Evolutionary conservation across 2,113 vertebrate species (phyloP), one percentile per base, ranked within the genome.

Genomic region (Xerus inauris): DNA sequence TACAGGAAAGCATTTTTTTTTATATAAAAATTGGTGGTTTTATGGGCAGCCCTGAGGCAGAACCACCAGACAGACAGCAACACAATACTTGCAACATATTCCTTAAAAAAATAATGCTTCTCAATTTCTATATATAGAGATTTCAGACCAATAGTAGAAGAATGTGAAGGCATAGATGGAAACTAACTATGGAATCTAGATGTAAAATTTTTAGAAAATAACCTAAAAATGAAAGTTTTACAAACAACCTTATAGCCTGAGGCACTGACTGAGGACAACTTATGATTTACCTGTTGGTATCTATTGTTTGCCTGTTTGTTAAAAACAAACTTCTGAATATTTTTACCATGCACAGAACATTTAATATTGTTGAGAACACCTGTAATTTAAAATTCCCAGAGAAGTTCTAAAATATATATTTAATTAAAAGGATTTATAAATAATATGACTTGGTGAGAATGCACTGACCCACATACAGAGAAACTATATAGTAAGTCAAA

Each of bases 391-490:
- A 95, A 87, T 75, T 59, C 2, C 5, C 26, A 89, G 12, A 76
- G 0, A 71, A 89, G 75, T 72, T 93, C 62, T 62, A 93, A 89
- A 95, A 94, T n/a, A 69, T 73, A 86, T 71, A 32, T 87, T 83
- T 89, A 89, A 83, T 95, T 95, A 92, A 81, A 75, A 24, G 16
- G 2, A 75, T 51, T 65, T 90, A 19, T 35, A 87, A 84, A 87
- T 84, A 0, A 8, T 47, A 40, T 77, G 22, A 54, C 20, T 92
- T 95, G 8, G 3, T 84, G 2, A 91, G 95, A 95, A 80, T 57
- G 2, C 17, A 82, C 20, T 83, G 0, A 89, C 5, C 19, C 38
- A 91, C 17, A 91, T 45, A 59, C 6, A 32, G 1, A 79, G 4
- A 19, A 79, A 11, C 67, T 73, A 24, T 1, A 62, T 64, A 73